Conservation (phyloP, 2,797 vertebrate species). For the Gila robusta region DNA sequence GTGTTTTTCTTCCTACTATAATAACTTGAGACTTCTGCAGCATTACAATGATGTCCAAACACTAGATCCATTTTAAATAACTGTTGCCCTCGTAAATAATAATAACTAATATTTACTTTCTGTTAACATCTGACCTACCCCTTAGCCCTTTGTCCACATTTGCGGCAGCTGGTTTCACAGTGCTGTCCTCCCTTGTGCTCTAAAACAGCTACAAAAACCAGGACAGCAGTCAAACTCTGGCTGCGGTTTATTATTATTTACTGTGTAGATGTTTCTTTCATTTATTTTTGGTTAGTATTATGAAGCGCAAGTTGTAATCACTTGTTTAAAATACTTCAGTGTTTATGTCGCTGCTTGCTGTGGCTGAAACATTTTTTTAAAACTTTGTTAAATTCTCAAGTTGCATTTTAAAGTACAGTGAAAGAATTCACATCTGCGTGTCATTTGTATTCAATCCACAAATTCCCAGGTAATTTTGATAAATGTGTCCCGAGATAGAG, state of each 20-base stretch:
- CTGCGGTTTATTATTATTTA: slow-evolving; percentile 13
- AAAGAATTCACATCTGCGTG: slow-evolving; percentile 29
- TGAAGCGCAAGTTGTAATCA: background rate
- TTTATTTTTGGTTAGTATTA: background rate
- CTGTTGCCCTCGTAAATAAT: slow-evolving; percentile 15
- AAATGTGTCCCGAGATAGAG: slow-evolving; percentile 17
- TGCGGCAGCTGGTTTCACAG: slow-evolving; percentile 34
- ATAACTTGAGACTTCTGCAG: background rate
- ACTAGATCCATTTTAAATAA: slow-evolving; percentile 28
- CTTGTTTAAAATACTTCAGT: background rate
- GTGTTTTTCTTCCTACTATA: slow-evolving; percentile 9
- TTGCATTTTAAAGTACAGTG: background rate
- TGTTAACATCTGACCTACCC: slow-evolving; percentile 35
- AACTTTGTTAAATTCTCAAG: background rate
- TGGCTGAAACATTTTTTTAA: background rate
- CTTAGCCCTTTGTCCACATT: slow-evolving; percentile 10
- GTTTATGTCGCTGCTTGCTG: background rate
- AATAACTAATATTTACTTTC: slow-evolving; percentile 43
- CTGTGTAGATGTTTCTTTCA: background rate
- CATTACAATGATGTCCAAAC: background rate
- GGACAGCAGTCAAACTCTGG: background rate
- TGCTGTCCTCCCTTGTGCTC: slow-evolving; percentile 15
- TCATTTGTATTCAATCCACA: slow-evolving; percentile 25
- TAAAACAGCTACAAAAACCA: slow-evolving; percentile 13
- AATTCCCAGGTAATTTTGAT: slow-evolving; percentile 32